Conservation (phyloP, 2,888 invertebrate genomes). For the Lithophane semibrunnea region DNA sequence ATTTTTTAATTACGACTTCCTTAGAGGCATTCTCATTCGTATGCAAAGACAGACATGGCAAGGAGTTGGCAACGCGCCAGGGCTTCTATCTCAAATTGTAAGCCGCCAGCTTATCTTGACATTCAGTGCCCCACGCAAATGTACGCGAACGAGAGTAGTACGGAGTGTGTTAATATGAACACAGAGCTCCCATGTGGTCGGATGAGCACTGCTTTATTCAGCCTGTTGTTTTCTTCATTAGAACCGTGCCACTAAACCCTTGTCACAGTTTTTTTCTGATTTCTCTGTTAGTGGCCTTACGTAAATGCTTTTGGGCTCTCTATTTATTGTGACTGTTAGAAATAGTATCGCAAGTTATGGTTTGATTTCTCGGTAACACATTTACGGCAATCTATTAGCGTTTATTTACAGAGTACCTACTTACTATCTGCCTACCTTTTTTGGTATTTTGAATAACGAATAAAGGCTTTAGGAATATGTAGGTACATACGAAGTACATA, state of each 20-base stretch:
- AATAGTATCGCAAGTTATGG: conserved; percentile 10
- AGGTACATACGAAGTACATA: neutral
- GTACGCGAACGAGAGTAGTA: conserved; percentile 58
- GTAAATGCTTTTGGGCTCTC: conserved; percentile 19
- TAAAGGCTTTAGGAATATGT: neutral
- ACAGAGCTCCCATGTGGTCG: conserved; percentile 70
- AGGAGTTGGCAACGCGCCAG: conserved; percentile 81
- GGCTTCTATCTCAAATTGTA: conserved; percentile 76
- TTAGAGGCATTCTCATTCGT: conserved; percentile 60
- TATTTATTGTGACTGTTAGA: conserved; percentile 25
- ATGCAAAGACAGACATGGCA: conserved; percentile 74
- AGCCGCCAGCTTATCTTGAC: conserved; percentile 76
- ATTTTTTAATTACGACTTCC: conserved; percentile 74
- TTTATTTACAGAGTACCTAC: conserved; percentile 1
- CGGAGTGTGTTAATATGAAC: conserved; percentile 65
- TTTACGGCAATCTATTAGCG: neutral
- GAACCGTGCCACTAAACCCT: conserved; percentile 71
- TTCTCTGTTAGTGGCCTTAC: conserved; percentile 39
- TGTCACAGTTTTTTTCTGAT: conserved; percentile 68
- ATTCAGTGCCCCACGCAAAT: conserved; percentile 66
- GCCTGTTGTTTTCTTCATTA: conserved; percentile 80
- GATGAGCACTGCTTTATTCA: conserved; percentile 73
- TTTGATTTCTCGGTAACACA: neutral
- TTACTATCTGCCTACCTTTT: too few species aligned
- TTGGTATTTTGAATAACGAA: neutral